phyloP scores from a whole-genome alignment of 2,888 invertebrate species.

The Ommatoiulus sabulosus region DNA sequence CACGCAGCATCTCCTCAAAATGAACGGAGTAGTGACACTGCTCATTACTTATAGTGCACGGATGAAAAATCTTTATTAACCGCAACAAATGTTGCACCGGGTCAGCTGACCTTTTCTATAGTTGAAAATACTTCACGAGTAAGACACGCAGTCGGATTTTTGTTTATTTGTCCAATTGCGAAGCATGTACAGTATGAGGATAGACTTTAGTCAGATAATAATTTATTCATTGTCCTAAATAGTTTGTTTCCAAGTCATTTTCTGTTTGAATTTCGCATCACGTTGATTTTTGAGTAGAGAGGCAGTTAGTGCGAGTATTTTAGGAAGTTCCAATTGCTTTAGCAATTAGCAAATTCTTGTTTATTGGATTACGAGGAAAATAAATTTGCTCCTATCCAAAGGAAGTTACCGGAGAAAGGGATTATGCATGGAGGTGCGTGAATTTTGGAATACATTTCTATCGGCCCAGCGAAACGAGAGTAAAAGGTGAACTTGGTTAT shows the following conservation, averaged over 20 bases:
- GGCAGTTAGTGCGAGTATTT: not conserved
- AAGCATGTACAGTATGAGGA: not conserved
- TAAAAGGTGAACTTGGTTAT: not conserved
- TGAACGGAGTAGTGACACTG: not conserved
- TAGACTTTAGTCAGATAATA: not conserved
- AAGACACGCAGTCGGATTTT: not conserved
- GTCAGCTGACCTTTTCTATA: not conserved
- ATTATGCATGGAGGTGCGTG: not conserved
- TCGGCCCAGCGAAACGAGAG: not conserved
- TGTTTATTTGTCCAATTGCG: not conserved
- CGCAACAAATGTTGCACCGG: not conserved
- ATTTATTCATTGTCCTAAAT: constrained; percentile 23
- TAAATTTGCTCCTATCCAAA: not conserved
- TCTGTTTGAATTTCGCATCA: not conserved
- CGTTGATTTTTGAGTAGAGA: not conserved
- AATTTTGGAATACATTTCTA: not conserved
- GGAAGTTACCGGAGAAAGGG: not conserved
- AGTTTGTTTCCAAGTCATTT: constrained; percentile 5
- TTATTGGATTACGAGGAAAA: not conserved
- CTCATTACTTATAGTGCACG: constrained; percentile 30
- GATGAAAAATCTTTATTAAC: constrained; percentile 23
- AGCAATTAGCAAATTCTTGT: constrained; percentile 37
- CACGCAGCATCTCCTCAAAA: not conserved
- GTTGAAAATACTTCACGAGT: not conserved
- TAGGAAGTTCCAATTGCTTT: constrained; percentile 3